Conservation (phyloP, 2,797 vertebrate genomes). For the Heliangelus exortis region DNA sequence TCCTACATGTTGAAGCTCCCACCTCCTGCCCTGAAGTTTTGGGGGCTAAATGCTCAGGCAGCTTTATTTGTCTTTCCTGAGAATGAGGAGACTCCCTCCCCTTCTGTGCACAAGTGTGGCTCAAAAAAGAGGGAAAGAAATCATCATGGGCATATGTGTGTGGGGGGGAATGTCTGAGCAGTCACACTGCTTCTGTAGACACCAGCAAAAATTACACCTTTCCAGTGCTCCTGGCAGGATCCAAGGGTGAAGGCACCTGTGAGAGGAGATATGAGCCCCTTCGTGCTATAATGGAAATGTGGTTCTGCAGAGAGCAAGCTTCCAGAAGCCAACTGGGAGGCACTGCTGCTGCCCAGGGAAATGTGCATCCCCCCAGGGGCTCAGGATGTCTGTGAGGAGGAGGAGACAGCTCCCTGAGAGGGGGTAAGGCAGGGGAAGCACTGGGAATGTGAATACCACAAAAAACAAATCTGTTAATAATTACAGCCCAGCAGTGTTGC, state of each 20-base stretch:
- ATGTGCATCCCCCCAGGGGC: not conserved
- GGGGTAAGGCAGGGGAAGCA: not conserved
- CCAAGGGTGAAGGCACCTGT: not conserved
- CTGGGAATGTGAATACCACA: not conserved
- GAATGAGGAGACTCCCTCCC: not conserved
- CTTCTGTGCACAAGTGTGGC: not conserved
- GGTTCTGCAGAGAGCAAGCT: not conserved
- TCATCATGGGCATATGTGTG: accelerated
- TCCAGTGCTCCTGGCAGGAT: not conserved
- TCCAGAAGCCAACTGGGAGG: not conserved
- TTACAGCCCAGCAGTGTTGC: not conserved
- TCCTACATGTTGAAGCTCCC: not conserved
- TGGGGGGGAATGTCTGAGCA: not conserved
- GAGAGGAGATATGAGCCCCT: not conserved
- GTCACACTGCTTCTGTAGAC: not conserved
- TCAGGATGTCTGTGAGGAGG: not conserved
- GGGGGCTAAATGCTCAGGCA: not conserved
- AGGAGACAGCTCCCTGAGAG: not conserved
- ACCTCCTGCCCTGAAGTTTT: not conserved
- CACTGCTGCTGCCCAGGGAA: not conserved
- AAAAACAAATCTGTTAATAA: constrained; percentile 29
- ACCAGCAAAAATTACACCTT: not conserved
- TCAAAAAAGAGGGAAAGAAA: not conserved
- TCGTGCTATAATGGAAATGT: not conserved
- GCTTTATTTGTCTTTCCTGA: not conserved